Evolutionary conservation across 2,113 vertebrate species (phyloP).

Genomic region (Podarcis raffonei): DNA sequence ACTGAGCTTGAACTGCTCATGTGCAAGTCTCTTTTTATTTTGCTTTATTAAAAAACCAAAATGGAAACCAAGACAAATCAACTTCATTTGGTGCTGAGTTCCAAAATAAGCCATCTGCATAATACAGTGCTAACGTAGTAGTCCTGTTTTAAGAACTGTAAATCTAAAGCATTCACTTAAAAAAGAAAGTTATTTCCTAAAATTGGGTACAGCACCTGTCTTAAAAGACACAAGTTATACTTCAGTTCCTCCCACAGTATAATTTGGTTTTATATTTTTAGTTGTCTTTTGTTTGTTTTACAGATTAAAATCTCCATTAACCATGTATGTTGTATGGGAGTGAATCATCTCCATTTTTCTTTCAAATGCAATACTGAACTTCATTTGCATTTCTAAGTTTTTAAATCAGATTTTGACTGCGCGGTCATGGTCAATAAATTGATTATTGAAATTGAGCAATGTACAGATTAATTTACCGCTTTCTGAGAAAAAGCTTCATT

Average conservation of each 20-base stretch:
- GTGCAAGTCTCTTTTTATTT: constrained; percentile 6
- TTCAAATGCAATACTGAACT: background rate
- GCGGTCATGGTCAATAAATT: too few relatives aligned
- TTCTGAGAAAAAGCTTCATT: background rate
- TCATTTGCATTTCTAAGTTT: background rate
- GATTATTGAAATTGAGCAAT: too few relatives aligned
- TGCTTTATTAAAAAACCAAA: constrained; percentile 33
- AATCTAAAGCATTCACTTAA: background rate
- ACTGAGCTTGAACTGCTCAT: constrained; percentile 14
- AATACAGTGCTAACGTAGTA: background rate
- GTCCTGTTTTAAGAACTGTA: background rate
- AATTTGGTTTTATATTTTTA: background rate
- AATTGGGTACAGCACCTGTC: background rate
- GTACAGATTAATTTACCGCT: background rate
- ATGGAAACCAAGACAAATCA: background rate
- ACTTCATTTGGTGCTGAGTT: background rate
- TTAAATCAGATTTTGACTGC: too few relatives aligned
- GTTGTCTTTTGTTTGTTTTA: background rate
- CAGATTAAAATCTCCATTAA: background rate
- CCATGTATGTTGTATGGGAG: background rate
- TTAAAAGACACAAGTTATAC: background rate
- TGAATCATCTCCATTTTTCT: background rate
- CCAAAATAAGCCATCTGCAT: background rate
- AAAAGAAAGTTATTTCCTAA: background rate
- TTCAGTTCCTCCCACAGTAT: background rate